phyloP scores from a whole-genome alignment of 2,888 invertebrate species.

The Eledona agricola region DNA sequence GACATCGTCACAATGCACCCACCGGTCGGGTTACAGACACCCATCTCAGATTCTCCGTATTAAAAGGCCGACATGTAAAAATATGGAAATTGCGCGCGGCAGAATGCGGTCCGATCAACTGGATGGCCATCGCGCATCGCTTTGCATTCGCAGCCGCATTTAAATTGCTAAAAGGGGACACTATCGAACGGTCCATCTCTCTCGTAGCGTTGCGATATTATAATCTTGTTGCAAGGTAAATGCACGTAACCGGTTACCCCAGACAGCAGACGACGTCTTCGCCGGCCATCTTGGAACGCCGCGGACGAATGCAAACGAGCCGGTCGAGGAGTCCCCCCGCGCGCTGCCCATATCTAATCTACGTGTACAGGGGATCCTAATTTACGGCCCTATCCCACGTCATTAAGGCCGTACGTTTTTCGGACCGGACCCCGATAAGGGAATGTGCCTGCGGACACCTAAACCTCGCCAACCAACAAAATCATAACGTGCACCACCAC shows the following conservation, averaged over 20 bases:
- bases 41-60: constrained; percentile 46
- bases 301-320: constrained; percentile 53
- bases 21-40: constrained; percentile 46
- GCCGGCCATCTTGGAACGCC: constrained; percentile 58
- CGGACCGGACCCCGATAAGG: constrained; percentile 42
- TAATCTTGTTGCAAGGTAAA: constrained; percentile 62
- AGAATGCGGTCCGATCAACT: constrained; percentile 53
- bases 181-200: constrained; percentile 60
- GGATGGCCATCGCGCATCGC: constrained; percentile 55
- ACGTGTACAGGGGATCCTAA: constrained; percentile 48
- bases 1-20: constrained; percentile 54
- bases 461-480: constrained; percentile 36
- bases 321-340: constrained; percentile 35
- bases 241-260: constrained; percentile 62
- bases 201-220: constrained; percentile 59
- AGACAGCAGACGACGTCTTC: constrained; percentile 52
- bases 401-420: constrained; percentile 39
- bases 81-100: constrained; percentile 55
- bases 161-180: constrained; percentile 64
- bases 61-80: constrained; percentile 54
- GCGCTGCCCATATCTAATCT: constrained; percentile 44
- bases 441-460: constrained; percentile 46
- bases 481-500: constrained; percentile 13
- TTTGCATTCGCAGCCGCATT: constrained; percentile 63
- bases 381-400: constrained; percentile 43